Conservation (phyloP, 2,797 vertebrate genomes). For the Sarcoramphus papa region DNA sequence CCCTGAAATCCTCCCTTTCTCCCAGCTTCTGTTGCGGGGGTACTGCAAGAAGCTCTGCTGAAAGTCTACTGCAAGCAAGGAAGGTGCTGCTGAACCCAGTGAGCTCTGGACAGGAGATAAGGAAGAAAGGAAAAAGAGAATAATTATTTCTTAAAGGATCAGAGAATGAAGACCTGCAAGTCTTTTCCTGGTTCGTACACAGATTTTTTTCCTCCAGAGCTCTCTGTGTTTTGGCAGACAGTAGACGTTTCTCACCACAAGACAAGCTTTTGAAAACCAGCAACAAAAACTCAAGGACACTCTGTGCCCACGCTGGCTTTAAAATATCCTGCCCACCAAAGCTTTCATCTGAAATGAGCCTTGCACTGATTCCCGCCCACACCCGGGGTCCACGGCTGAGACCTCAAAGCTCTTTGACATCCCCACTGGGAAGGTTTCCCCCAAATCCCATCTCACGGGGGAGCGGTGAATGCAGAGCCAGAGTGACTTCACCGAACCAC, state of each 20-base stretch:
- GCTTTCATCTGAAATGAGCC: not conserved
- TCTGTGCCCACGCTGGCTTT: not conserved
- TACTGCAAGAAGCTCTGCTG: not conserved
- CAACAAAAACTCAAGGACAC: not conserved
- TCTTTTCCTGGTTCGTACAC: not conserved
- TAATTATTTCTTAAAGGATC: not conserved
- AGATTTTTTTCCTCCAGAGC: not conserved
- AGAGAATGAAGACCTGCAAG: not conserved
- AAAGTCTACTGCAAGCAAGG: not conserved
- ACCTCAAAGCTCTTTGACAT: not conserved
- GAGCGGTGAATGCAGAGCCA: not conserved
- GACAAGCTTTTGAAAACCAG: not conserved
- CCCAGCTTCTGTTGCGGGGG: not conserved
- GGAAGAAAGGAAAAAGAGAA: not conserved
- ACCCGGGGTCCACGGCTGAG: not conserved
- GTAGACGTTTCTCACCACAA: not conserved
- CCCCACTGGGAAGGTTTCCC: not conserved
- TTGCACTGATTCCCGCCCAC: not conserved
- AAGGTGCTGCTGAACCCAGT: not conserved
- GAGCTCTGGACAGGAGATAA: not conserved
- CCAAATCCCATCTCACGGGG: not conserved
- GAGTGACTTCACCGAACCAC: rapidly evolving
- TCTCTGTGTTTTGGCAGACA: constrained; percentile 24
- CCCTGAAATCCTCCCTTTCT: not conserved
- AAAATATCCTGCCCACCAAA: constrained; percentile 20